Conservation (phyloP, 1,140 invertebrate genomes). For the Aradophagus sp. region DNA sequence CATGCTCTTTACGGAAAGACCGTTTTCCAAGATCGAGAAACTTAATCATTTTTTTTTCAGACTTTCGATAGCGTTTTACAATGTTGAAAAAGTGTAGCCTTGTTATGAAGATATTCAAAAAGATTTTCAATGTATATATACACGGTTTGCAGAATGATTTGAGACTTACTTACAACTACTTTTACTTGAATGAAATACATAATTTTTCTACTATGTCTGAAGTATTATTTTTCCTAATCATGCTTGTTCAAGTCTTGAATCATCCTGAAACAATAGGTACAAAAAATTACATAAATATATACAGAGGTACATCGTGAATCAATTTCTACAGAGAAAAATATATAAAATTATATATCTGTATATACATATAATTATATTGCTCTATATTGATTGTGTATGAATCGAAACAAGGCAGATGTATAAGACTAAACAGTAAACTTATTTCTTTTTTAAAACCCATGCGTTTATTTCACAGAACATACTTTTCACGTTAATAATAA, state of each 20-base stretch:
- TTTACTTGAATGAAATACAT: conserved; percentile 21
- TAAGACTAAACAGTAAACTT: conserved; percentile 69
- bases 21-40: conserved; percentile 28
- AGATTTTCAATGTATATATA: no score
- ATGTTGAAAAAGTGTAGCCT: conserved; percentile 36
- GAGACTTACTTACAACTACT: conserved; percentile 15
- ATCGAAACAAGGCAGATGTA: conserved; percentile 55
- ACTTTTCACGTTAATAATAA: no score
- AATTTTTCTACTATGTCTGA: conserved; percentile 4
- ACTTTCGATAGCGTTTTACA: conserved; percentile 23
- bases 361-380: conserved; percentile 60
- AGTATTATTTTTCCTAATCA: no score
- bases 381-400: conserved; percentile 59
- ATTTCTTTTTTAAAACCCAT: conserved; percentile 61
- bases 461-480: no score
- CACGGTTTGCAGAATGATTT: conserved; percentile 28
- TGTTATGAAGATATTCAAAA: no score
- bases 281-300: conserved; percentile 49
- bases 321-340: conserved; percentile 63
- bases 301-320: conserved; percentile 60
- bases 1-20: conserved; percentile 41
- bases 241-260: conserved; percentile 49
- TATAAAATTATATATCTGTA: conserved; percentile 61
- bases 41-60: conserved; percentile 21
- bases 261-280: conserved; percentile 57